A percentile compares a stretch with the other conserved stretches of the same genome.
These are phyloP conservation scores for Horisme vitalbata DNA, from an alignment of 2,888 invertebrate species.

Conservation along the genomic window DNA sequence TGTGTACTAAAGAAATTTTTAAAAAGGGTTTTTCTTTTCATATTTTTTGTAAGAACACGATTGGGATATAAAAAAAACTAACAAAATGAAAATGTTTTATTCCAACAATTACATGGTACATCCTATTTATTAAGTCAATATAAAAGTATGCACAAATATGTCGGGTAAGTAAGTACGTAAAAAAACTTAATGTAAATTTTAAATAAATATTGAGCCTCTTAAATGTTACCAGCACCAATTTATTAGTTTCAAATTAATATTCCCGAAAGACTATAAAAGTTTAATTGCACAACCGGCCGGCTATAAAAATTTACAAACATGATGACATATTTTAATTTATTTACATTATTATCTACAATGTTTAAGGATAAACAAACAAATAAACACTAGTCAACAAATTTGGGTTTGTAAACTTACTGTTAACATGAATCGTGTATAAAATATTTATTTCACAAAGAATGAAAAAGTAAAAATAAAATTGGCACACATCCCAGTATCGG, in stretches of 20 bases:
- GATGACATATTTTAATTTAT: slow-evolving; percentile 42
- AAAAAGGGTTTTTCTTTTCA: too few species aligned
- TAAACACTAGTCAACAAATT: too few species aligned
- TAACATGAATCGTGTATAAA: too few species aligned
- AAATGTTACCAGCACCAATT: slow-evolving; percentile 56
- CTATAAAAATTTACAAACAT: slow-evolving; percentile 56
- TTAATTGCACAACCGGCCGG: slow-evolving; percentile 81
- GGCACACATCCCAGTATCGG: slow-evolving; percentile 30
- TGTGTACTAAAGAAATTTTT: too few species aligned
- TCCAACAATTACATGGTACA: too few species aligned
- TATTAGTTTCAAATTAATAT: slow-evolving; percentile 43
- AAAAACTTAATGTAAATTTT: slow-evolving; percentile 19
- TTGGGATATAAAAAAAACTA: too few species aligned
- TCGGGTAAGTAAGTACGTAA: too few species aligned
- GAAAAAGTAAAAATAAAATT: slow-evolving; percentile 21
- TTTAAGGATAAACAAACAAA: slow-evolving; percentile 2
- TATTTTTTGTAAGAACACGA: too few species aligned
- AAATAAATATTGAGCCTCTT: slow-evolving; percentile 64
- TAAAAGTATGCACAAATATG: too few species aligned
- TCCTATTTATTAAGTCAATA: slow-evolving; percentile 1
- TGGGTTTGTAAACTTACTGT: too few species aligned
- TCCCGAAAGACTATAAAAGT: slow-evolving; percentile 48
- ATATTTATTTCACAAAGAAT: background rate
- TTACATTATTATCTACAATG: slow-evolving; percentile 40
- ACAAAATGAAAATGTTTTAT: too few species aligned